Percentiles rank a stretch among this genome's conserved stretches.
Evolutionary conservation across 2,888 invertebrate genomes (phyloP).

Genomic region (Macropis europaea): DNA sequence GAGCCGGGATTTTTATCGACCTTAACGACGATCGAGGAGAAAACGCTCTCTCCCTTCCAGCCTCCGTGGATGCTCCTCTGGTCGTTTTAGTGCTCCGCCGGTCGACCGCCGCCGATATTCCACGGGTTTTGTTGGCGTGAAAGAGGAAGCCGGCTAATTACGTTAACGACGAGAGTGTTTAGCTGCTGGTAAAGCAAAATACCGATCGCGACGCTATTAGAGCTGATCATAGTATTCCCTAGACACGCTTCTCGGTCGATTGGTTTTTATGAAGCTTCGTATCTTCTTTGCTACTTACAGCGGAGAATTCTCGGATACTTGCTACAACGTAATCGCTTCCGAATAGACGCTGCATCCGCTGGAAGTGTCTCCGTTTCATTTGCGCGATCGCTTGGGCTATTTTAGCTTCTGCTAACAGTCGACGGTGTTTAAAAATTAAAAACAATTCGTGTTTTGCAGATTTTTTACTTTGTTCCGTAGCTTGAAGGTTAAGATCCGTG

Average conservation of each 20-base stretch:
- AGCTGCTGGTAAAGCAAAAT: neutral
- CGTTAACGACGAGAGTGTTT: neutral
- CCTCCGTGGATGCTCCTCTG: neutral
- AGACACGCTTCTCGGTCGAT: neutral
- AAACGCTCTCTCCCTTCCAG: neutral
- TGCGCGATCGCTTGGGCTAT: no score
- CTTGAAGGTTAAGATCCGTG: no score
- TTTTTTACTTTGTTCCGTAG: no score
- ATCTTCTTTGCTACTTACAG: no score
- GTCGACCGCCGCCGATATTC: neutral
- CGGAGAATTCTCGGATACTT: no score
- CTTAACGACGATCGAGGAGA: constrained; percentile 48
- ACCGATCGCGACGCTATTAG: neutral
- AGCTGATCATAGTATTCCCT: neutral
- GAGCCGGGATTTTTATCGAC: constrained; percentile 61
- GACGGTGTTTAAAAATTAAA: no score
- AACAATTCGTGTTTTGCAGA: no score
- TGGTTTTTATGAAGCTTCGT: neutral
- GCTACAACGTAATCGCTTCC: no score
- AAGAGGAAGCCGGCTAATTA: constrained; percentile 2
- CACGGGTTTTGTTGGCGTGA: neutral
- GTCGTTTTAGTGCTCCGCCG: constrained; percentile 25
- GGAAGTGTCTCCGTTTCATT: no score
- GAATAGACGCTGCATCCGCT: no score
- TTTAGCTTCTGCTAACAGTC: no score